Evolutionary conservation across 1,140 invertebrate genomes (phyloP).

Genomic region (Microvelia longipes): DNA sequence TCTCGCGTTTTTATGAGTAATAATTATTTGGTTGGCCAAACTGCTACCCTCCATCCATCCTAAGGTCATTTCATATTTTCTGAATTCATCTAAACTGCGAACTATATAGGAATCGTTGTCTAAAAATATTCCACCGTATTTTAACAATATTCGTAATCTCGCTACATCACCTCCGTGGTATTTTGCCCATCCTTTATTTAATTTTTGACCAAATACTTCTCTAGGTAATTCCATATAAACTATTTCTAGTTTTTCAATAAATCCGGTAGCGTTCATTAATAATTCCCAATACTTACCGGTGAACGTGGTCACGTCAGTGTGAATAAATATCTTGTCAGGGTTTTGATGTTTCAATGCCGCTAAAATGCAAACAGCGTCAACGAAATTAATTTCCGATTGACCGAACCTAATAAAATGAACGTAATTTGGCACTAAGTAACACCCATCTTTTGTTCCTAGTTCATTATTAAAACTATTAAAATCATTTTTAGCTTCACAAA

Average conservation of each 20-base stretch:
- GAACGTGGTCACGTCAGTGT: conserved; percentile 19
- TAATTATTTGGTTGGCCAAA: conserved; percentile 21
- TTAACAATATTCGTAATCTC: conserved; percentile 17
- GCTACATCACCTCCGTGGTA: conserved; percentile 20
- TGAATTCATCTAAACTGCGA: conserved; percentile 16
- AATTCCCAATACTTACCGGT: conserved; percentile 20
- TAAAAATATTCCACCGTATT: conserved; percentile 22
- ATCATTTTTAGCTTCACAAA: too few relatives aligned
- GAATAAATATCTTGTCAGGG: conserved; percentile 20
- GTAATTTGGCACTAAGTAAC: conserved; percentile 20
- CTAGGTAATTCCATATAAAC: conserved; percentile 16
- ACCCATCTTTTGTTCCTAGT: conserved; percentile 11
- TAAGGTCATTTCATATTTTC: conserved; percentile 29
- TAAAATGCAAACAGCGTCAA: conserved; percentile 18
- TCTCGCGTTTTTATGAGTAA: conserved; percentile 22
- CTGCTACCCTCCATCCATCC: conserved; percentile 26
- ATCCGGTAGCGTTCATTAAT: conserved; percentile 10
- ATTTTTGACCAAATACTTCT: conserved; percentile 23
- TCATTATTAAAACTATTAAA: conserved; percentile 21
- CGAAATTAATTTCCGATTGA: conserved; percentile 10
- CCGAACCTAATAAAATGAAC: conserved; percentile 20
- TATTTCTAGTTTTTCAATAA: conserved; percentile 14
- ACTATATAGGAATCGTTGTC: conserved; percentile 21
- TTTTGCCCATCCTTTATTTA: conserved; percentile 9
- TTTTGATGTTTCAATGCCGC: conserved; percentile 21